A percentile compares a stretch with the other conserved stretches of the same genome.
Conservation (phyloP, 2,797 vertebrate genomes). For the Champsocephalus esox region DNA sequence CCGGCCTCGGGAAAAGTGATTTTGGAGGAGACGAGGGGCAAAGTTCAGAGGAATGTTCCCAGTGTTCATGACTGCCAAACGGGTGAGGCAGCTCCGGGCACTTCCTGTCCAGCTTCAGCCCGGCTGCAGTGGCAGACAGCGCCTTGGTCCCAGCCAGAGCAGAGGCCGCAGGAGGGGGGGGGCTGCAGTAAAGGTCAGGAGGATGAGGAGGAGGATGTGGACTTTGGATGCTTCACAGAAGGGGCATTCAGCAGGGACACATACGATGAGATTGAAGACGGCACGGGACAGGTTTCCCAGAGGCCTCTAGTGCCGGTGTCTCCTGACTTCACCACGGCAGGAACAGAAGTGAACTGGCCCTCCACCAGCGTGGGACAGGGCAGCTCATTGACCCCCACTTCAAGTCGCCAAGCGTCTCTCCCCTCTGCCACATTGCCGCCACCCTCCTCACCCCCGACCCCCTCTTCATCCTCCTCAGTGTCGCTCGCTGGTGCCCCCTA, state of each 20-base stretch:
- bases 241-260: constrained; percentile 78
- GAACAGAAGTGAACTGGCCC: constrained; percentile 75
- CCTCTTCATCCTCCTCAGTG: constrained; percentile 81
- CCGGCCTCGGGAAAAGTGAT: constrained; percentile 26
- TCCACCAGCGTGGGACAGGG: constrained; percentile 53
- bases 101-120: constrained; percentile 62
- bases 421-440: constrained; percentile 69
- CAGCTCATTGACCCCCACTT: constrained; percentile 58
- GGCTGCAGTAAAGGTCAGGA: constrained; percentile 68
- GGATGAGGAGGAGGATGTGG: constrained; percentile 83
- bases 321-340: constrained; percentile 72
- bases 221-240: constrained; percentile 83
- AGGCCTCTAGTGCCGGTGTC: constrained; percentile 78
- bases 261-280: constrained; percentile 83
- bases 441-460: constrained; percentile 75
- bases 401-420: constrained; percentile 69
- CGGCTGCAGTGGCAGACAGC: constrained; percentile 88
- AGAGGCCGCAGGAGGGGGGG: constrained; percentile 60
- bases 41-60: constrained; percentile 43
- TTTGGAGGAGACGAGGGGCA: constrained; percentile 55
- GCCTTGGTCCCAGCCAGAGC: constrained; percentile 76
- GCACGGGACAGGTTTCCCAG: constrained; percentile 85
- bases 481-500: constrained; percentile 77
- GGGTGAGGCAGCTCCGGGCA: constrained; percentile 33
- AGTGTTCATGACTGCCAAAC: constrained; percentile 29